Base-by-base conservation (phyloP, 2,888 invertebrate genomes). In the Phalera bucephala region DNA sequence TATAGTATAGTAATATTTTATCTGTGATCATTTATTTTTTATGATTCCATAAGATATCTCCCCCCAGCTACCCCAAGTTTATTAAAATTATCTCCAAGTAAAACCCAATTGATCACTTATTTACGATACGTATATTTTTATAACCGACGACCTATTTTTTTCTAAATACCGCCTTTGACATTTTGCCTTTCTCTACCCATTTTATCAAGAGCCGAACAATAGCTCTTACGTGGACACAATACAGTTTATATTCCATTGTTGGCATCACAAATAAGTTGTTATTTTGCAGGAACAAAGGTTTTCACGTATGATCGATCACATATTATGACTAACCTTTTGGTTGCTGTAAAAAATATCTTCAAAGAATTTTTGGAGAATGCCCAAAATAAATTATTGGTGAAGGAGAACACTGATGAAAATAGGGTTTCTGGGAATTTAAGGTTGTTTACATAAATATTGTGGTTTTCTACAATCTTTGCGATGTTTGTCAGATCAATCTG, bases 251-350 rank as follows among this genome's bases (percentile, higher is more conserved):
- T 36, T 46, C 20, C 19, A 9, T 14, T 27, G 27, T 27, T 14
- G 7, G 27, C 4, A 4, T 21, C 29, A 40, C 20, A 34, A 28
- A 27, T 27, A 27, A 27, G 27, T 27, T 52, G 45, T 46, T 42
- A 45, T 47, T 51, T 60, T 57, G 51, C 36, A 48, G 36, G 44
- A 37, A 46, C 51, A 65, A 67, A 64, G 70, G 64, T 54, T 71
- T 52, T 64, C 65, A 61, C 68, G 50, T 64, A 59, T 72, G 75
- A 75, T 77, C 76, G 70, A 77, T 77, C 72, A 68, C 57, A 54
- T 62, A 59, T n/a, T n/a, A n/a, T 69, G 63, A 65, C 62, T 51
- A 52, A 29, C 54, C 52, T 52, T 57, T 54, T 25, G 25, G 43
- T 31, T 31, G 10, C 21, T 21, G 9, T 9, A 36, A 34, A 36